Evolutionary conservation across 2,113 vertebrate genomes (phyloP).

Genomic region (Diphyllodes magnificus): DNA sequence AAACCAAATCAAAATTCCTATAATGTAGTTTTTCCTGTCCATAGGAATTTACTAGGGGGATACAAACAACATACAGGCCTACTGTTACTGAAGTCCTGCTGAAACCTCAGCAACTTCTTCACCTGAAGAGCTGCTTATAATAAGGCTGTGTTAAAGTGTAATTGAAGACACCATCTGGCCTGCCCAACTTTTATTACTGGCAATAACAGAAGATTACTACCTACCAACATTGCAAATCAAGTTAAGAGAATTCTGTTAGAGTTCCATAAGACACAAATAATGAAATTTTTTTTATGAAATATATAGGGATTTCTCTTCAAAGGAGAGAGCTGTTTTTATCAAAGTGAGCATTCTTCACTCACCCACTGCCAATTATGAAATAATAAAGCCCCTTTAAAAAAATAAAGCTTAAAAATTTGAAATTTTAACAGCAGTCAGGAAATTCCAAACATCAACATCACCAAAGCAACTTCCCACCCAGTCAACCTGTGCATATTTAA

Average conservation of each 20-base stretch:
- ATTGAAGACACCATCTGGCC: neutral
- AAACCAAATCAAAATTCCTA: neutral
- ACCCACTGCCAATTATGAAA: neutral
- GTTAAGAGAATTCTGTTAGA: neutral
- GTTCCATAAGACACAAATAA: neutral
- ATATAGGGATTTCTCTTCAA: neutral
- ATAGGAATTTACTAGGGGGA: neutral
- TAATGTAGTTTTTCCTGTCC: neutral
- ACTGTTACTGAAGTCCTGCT: neutral
- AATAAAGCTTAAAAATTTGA: neutral
- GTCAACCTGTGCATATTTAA: neutral
- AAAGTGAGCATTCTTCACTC: neutral
- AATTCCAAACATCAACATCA: neutral
- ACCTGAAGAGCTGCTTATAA: neutral
- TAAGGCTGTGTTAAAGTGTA: neutral
- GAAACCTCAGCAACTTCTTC: neutral
- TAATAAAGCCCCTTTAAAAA: neutral
- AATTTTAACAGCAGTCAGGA: neutral
- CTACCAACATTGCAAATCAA: neutral
- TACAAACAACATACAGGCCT: neutral
- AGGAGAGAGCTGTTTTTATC: neutral
- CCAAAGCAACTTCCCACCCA: neutral
- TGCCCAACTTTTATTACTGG: neutral
- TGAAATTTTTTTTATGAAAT: neutral
- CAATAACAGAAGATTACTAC: constrained; percentile 13